Percentiles rank a stretch among this genome's conserved stretches.
Conservation (phyloP, 2,797 vertebrate species). For the Falco peregrinus region DNA sequence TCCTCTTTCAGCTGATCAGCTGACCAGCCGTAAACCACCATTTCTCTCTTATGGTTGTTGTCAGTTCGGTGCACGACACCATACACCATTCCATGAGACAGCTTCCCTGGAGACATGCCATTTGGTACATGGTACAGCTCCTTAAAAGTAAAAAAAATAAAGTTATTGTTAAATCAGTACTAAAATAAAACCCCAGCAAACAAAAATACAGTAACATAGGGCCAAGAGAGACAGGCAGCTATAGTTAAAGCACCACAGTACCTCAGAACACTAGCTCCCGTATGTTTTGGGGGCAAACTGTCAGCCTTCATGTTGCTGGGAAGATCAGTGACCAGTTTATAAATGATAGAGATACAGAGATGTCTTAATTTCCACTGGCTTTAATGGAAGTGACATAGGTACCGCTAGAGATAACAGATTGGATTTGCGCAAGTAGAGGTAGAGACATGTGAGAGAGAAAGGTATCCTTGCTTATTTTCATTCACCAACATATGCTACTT, state of each 20-base stretch:
- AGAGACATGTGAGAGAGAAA: not conserved
- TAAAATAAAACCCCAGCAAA: not conserved
- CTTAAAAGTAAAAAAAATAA: slow-evolving; percentile 74
- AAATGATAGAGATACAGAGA: not conserved
- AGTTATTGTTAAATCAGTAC: not conserved
- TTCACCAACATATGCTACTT: not conserved
- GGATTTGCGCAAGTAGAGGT: not conserved
- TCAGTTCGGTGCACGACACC: slow-evolving; percentile 87
- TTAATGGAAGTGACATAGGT: not conserved
- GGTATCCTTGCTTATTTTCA: not conserved
- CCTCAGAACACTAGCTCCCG: not conserved
- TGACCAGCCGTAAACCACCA: slow-evolving; percentile 93
- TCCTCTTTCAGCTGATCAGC: slow-evolving; percentile 91
- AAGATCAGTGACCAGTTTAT: not conserved
- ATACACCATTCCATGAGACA: slow-evolving; percentile 85
- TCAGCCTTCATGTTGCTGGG: not conserved
- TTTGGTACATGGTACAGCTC: slow-evolving; percentile 80
- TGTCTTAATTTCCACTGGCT: not conserved
- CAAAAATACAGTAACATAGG: not conserved
- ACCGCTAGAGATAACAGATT: not conserved
- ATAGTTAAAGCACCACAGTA: not conserved
- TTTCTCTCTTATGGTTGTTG: slow-evolving; percentile 87
- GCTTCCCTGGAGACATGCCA: slow-evolving; percentile 79
- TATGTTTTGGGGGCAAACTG: not conserved
- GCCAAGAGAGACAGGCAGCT: not conserved